Evolutionary conservation across 2,797 vertebrate genomes (phyloP).

Genomic region (Notamacropus eugenii): DNA sequence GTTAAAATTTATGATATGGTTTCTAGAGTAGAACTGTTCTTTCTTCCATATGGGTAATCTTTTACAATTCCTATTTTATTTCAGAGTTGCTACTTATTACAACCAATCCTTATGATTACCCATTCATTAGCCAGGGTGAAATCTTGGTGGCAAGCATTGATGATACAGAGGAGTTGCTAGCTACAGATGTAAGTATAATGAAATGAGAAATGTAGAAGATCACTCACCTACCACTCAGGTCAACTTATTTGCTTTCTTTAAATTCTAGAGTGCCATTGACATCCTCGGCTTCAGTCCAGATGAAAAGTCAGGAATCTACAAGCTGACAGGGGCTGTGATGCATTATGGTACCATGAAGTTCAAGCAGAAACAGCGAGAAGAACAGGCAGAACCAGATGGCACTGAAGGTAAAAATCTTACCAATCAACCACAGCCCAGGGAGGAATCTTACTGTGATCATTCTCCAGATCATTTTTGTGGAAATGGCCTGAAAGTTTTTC

Average conservation of each 20-base stretch:
- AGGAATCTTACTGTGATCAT: not conserved
- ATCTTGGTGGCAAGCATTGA: constrained; percentile 84
- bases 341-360: constrained; percentile 91
- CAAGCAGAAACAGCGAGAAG: constrained; percentile 90
- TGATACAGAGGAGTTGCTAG: constrained; percentile 82
- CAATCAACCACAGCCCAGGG: rapidly evolving
- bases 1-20: not conserved
- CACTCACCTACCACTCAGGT: not conserved
- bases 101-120: constrained; percentile 85
- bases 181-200: constrained; percentile 80
- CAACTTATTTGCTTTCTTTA: not conserved
- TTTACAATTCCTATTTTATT: constrained; percentile 7
- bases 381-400: constrained; percentile 90
- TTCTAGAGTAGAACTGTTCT: not conserved
- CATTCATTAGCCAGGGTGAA: constrained; percentile 85
- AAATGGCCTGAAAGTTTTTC: not conserved
- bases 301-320: constrained; percentile 88
- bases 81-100: constrained; percentile 84
- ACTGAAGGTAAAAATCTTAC: constrained; percentile 84
- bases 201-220: not conserved
- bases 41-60: not conserved
- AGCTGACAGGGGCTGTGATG: constrained; percentile 89
- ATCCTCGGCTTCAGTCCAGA: constrained; percentile 89
- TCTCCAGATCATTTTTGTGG: not conserved
- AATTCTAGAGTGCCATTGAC: constrained; percentile 85